Conservation (phyloP, 2,797 vertebrate species). For the Uromys caudimaculatus region DNA sequence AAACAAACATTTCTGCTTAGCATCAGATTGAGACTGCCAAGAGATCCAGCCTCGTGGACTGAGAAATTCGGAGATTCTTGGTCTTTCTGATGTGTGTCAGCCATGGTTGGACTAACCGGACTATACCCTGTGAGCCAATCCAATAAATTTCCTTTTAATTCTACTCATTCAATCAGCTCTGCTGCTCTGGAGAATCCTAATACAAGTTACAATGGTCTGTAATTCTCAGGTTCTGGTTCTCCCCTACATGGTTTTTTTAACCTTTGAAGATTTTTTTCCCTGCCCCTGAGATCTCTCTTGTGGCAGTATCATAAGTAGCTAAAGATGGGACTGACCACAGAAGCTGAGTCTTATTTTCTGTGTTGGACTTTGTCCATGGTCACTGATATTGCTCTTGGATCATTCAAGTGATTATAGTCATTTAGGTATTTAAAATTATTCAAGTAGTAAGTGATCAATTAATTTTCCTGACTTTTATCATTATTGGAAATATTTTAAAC, state of each 20-base stretch:
- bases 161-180: not conserved
- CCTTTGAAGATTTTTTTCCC: not conserved
- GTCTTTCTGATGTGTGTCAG: not conserved
- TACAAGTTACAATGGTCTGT: not conserved
- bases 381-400: not conserved
- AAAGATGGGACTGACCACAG: not conserved
- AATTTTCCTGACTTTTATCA: constrained; percentile 41
- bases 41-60: not conserved
- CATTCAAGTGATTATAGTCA: constrained; percentile 25
- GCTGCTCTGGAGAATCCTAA: not conserved
- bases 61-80: not conserved
- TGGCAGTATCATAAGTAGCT: not conserved
- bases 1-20: too few species aligned
- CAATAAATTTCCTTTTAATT: not conserved
- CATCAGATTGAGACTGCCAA: not conserved
- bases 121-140: not conserved
- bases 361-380: not conserved
- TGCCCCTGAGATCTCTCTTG: not conserved
- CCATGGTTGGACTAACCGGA: not conserved
- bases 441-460: constrained; percentile 51
- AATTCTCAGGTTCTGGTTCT: constrained; percentile 49
- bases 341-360: constrained; percentile 25
- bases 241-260: not conserved
- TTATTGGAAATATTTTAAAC: constrained; percentile 62
- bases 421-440: constrained; percentile 49